Conservation (phyloP, 2,888 invertebrate species). For the Crematogaster levior region DNA sequence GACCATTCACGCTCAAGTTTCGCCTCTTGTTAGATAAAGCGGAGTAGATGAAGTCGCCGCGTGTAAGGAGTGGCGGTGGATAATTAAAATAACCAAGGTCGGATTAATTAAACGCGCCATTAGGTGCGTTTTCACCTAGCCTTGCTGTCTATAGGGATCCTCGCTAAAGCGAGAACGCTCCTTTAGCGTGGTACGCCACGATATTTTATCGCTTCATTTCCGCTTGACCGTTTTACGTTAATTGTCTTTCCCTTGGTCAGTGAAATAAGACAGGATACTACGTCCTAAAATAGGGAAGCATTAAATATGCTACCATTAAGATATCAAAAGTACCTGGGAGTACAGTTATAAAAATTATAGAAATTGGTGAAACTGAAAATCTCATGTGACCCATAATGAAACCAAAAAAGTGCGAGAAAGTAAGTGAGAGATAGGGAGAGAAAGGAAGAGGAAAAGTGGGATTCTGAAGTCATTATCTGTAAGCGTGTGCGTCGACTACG, state of each 20-base stretch:
- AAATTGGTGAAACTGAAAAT: neutral
- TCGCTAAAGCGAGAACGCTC: slow-evolving; percentile 26
- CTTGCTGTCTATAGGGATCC: slow-evolving; percentile 27
- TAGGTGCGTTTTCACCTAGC: slow-evolving; percentile 47
- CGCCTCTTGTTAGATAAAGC: slow-evolving; percentile 38
- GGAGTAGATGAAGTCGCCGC: slow-evolving; percentile 55
- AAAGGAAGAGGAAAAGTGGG: neutral
- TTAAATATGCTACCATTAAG: slow-evolving; percentile 9
- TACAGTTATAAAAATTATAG: neutral
- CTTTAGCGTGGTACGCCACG: neutral
- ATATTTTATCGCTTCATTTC: slow-evolving; percentile 38
- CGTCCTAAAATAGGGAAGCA: neutral
- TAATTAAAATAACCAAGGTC: slow-evolving; percentile 68
- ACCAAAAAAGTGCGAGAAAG: neutral
- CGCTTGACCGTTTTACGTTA: slow-evolving; percentile 38
- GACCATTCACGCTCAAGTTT: slow-evolving; percentile 54
- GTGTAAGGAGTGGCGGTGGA: slow-evolving; percentile 43
- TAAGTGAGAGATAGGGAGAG: neutral
- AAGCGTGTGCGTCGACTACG: neutral
- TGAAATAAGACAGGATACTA: slow-evolving; percentile 13
- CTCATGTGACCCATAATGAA: neutral
- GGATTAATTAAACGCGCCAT: slow-evolving; percentile 54
- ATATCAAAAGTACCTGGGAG: neutral
- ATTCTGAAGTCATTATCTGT: neutral
- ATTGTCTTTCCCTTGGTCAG: slow-evolving; percentile 14